Evolutionary conservation across 2,888 invertebrate species (phyloP).

Genomic region (Hedychridium roseum): DNA sequence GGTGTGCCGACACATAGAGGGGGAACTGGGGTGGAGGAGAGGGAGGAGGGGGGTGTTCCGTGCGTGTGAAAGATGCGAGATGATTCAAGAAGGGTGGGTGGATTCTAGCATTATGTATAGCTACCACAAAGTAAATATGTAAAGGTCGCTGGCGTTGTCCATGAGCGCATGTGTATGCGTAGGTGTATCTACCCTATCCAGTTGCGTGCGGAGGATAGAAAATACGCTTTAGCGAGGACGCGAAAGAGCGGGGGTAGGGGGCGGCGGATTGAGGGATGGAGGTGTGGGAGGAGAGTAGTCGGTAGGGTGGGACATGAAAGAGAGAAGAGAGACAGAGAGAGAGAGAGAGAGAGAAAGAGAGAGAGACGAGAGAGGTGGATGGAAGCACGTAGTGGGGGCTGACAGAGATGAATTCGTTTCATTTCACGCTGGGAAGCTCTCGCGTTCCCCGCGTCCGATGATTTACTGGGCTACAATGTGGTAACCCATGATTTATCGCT

Average conservation of each 20-base stretch:
- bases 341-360: constrained; percentile 33
- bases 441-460: constrained; percentile 67
- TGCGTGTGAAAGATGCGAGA: constrained; percentile 42
- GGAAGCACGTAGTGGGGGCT: constrained; percentile 52
- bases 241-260: constrained; percentile 42
- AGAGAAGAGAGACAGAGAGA: not conserved
- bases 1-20: too few relatives aligned
- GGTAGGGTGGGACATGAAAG: not conserved
- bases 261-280: constrained; percentile 40
- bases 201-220: constrained; percentile 58
- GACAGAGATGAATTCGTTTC: constrained; percentile 67
- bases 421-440: constrained; percentile 66
- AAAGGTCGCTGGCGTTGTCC: constrained; percentile 28
- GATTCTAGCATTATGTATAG: constrained; percentile 17
- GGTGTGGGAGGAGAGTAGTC: constrained; percentile 16
- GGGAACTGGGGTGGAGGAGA: too few relatives aligned
- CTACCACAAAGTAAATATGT: constrained; percentile 22
- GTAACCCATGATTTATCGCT: constrained; percentile 74
- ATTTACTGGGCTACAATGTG: constrained; percentile 75
- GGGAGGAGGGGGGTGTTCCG: constrained; percentile 29
- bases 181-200: constrained; percentile 44
- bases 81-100: constrained; percentile 42
- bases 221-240: constrained; percentile 38
- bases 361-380: constrained; percentile 19
- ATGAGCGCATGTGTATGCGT: constrained; percentile 21